Evolutionary conservation across 2,113 vertebrate species (phyloP), one percentile per base, ranked within the genome.

Genomic region (Orientallactaga bullata): DNA sequence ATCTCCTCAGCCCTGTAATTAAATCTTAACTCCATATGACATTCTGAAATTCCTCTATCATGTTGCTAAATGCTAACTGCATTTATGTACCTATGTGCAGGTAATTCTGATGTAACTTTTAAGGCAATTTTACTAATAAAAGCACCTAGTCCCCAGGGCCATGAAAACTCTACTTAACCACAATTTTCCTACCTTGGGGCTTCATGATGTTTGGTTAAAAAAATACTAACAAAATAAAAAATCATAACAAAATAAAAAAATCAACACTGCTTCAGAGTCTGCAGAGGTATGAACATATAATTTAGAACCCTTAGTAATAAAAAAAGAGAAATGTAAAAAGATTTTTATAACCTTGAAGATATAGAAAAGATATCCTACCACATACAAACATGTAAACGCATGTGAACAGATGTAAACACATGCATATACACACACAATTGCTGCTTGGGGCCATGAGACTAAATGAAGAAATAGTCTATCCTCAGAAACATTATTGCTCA

Each of bases 161-260:
- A 24, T 32, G 71, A 69, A 87, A 51, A 69, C 15, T 63, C 42
- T 69, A 35, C 42, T 72, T 55, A 90, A 68, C 74, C n/a, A 80
- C 51, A 60, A 81, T 60, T 90, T 95, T 79, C 18, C 20, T 86
- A 61, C 68, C 65, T 89, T 3, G 0, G 60, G 18, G 0, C 92
- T 88, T 92, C 61, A 84, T 81, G 88, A 35, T 32, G 23, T 72
- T 89, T 58, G 12, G 30, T 61, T 79, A 79, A 73, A 95, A 94
- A 91, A 66, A 85, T n/a, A n/a, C n/a, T 63, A 60, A 77, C 15
- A 55, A 55, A 85, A 51, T 77, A n/a, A n/a, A n/a, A n/a, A 73
- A 51, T 89, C 37, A 83, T 63, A 60, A 77, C 15, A 55, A 55
- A 85, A 51, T 77, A 61, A 81, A 85, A 76, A 60, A 51, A 93